Evolutionary conservation across 2,888 invertebrate genomes (phyloP).

Genomic region (Stratiomys singularior): DNA sequence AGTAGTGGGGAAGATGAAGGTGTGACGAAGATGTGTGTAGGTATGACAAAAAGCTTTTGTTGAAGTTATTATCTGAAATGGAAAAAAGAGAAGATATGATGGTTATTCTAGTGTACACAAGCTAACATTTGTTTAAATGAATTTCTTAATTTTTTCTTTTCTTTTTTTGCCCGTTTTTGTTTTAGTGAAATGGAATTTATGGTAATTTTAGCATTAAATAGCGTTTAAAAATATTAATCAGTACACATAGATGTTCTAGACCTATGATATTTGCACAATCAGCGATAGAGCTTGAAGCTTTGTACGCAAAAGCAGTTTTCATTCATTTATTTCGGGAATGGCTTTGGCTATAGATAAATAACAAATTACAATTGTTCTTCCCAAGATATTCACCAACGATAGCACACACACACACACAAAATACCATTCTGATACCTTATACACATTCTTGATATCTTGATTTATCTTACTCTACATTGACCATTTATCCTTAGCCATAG

Average conservation of each 20-base stretch:
- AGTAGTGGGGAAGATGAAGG: constrained; percentile 43
- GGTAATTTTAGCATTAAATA: constrained; percentile 21
- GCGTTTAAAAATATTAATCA: neutral
- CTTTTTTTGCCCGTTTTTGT: neutral
- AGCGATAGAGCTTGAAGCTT: constrained; percentile 34
- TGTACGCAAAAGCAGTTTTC: constrained; percentile 18
- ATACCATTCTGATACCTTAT: no score
- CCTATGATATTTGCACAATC: constrained; percentile 18
- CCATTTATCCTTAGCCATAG: no score
- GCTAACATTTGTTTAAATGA: constrained; percentile 2
- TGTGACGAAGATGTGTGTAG: constrained; percentile 41
- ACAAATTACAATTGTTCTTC: no score
- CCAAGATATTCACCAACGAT: no score
- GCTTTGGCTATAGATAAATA: no score
- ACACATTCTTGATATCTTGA: no score
- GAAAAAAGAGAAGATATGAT: constrained; percentile 38
- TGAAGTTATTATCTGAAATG: constrained; percentile 45
- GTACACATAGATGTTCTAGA: constrained; percentile 14
- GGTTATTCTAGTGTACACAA: constrained; percentile 29
- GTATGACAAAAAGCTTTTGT: constrained; percentile 44
- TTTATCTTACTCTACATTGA: no score
- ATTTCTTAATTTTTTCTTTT: neutral
- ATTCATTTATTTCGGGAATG: neutral
- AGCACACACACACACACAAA: no score
- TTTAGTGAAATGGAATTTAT: constrained; percentile 30